A percentile compares a stretch with the other conserved stretches of the same genome.
Evolutionary conservation across 2,888 invertebrate species (phyloP).

Genomic region (Thalpophila matura): DNA sequence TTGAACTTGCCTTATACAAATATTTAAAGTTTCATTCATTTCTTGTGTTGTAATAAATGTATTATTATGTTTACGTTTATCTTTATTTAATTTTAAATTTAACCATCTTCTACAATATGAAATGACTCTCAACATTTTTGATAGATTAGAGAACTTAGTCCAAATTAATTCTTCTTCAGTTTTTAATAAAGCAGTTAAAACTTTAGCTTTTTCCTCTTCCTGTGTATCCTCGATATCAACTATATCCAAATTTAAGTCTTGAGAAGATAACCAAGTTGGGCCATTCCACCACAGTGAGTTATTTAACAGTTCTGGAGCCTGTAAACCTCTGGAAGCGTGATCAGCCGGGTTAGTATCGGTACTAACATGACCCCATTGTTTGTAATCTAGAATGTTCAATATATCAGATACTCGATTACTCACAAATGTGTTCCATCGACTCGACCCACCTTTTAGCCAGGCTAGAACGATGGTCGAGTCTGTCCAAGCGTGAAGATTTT

Average conservation of each 20-base stretch:
- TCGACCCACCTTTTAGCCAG: slow-evolving; percentile 1
- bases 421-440: slow-evolving; percentile 11
- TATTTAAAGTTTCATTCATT: slow-evolving; percentile 6
- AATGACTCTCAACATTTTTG: slow-evolving; percentile 19
- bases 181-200: neutral
- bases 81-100: slow-evolving; percentile 2
- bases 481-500: slow-evolving; percentile 11
- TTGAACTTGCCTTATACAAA: slow-evolving; percentile 23
- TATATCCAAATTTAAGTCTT: neutral
- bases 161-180: slow-evolving; percentile 16
- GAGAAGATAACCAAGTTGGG: neutral
- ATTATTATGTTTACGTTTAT: neutral
- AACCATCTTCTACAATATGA: slow-evolving; percentile 32
- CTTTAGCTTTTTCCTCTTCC: slow-evolving; percentile 8
- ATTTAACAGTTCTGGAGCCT: neutral
- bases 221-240: slow-evolving; percentile 8
- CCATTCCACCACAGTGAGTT: neutral
- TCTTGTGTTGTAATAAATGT: slow-evolving; percentile 6
- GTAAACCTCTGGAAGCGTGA: slow-evolving; percentile 1
- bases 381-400: slow-evolving; percentile 16
- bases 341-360: slow-evolving; percentile 10
- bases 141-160: slow-evolving; percentile 19
- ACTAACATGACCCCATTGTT: slow-evolving; percentile 7
- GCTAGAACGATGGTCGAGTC: slow-evolving; percentile 16
- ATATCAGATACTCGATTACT: slow-evolving; percentile 16